These are phyloP conservation scores for Ctenodactylus gundi DNA, from an alignment of 2,113 vertebrate species.

Conservation along the genomic window DNA sequence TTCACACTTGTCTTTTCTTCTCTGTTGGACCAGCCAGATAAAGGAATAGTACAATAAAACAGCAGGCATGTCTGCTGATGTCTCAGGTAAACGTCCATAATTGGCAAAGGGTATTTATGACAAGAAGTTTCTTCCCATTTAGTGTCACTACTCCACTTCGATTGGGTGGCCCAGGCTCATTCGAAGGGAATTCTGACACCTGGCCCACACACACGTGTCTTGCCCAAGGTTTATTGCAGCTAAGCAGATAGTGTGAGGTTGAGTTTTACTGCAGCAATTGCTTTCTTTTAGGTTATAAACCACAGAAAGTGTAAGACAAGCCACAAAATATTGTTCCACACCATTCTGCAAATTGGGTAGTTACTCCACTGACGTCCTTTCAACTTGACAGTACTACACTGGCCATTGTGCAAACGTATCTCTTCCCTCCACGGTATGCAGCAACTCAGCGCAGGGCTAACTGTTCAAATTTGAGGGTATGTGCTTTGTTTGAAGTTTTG, in stretches of 20 bases:
- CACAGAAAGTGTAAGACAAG: not conserved
- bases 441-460: not conserved
- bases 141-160: not conserved
- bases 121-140: not conserved
- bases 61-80: conserved; percentile 22
- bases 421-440: not conserved
- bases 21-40: not conserved
- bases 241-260: not conserved
- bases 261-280: conserved; percentile 35
- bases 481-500: not conserved
- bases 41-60: not conserved
- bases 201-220: not conserved
- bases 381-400: not conserved
- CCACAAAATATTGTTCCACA: not conserved
- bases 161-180: not conserved
- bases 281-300: conserved; percentile 41
- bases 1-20: conserved; percentile 13
- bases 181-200: not conserved
- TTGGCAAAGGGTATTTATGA: not conserved
- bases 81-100: conserved; percentile 40
- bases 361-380: not conserved
- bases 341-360: not conserved
- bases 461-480: not conserved
- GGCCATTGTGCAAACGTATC: too few relatives aligned
- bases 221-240: not conserved